Conservation (phyloP, 1,140 invertebrate species). For the Chironomus striatipennis region DNA sequence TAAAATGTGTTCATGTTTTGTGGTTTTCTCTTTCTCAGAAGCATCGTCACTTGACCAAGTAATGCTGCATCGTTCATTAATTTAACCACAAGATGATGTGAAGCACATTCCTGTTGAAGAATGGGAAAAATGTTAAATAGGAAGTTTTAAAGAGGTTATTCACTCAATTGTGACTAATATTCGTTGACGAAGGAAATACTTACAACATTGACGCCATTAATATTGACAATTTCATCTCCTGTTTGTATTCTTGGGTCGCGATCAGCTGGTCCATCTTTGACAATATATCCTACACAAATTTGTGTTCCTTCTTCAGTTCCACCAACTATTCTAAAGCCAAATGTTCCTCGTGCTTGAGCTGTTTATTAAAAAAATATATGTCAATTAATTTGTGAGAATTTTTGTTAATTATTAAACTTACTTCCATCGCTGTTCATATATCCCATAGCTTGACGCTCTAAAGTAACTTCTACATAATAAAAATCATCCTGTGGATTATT, state of each 20-base stretch:
- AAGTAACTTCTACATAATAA: constrained; percentile 52
- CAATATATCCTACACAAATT: constrained; percentile 91
- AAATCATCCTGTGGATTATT: constrained; percentile 11
- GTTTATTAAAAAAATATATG: background rate
- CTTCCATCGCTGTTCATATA: constrained; percentile 37
- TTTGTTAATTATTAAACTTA: background rate
- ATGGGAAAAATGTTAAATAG: background rate
- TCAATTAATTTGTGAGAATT: background rate
- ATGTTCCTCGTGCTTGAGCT: background rate
- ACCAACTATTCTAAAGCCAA: constrained; percentile 97
- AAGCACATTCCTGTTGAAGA: constrained; percentile 53
- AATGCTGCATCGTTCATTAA: constrained; percentile 74
- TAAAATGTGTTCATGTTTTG: constrained; percentile 35
- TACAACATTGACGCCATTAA: constrained; percentile 69
- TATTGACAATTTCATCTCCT: constrained; percentile 83
- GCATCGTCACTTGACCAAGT: constrained; percentile 63
- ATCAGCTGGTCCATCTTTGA: constrained; percentile 84
- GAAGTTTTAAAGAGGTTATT: background rate
- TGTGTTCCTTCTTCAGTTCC: constrained; percentile 96
- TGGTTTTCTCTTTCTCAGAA: constrained; percentile 49
- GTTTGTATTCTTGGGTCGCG: constrained; percentile 73
- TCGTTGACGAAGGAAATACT: constrained; percentile 19
- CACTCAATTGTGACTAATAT: no score
- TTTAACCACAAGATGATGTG: constrained; percentile 83
- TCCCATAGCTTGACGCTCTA: constrained; percentile 73